Conservation (phyloP, 2,113 vertebrate genomes). For the Nesoenas mayeri region DNA sequence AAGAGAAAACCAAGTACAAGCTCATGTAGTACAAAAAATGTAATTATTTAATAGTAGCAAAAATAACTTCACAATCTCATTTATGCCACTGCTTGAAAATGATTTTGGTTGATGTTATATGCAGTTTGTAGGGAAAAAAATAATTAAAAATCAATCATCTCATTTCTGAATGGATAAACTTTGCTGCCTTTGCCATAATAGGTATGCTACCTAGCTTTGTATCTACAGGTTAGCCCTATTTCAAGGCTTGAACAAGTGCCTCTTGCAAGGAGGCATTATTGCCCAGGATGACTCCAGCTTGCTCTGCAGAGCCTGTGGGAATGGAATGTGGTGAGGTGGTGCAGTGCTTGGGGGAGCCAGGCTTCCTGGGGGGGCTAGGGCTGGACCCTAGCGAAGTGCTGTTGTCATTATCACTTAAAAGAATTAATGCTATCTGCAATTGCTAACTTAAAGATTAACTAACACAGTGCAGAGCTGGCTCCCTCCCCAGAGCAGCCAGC, state of each 20-base stretch:
- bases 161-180: not conserved
- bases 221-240: not conserved
- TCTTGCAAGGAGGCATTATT: too few relatives aligned
- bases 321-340: not conserved
- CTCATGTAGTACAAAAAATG: not conserved
- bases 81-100: not conserved
- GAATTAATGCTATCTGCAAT: too few relatives aligned
- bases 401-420: too few relatives aligned
- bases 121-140: not conserved
- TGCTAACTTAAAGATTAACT: too few relatives aligned
- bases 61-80: not conserved
- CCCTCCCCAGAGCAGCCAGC: not conserved
- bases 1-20: not conserved
- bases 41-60: not conserved
- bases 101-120: not conserved
- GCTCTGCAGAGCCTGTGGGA: not conserved
- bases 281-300: not conserved
- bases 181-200: not conserved
- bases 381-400: fast-evolving
- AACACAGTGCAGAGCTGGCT: fast-evolving
- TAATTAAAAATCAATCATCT: not conserved
- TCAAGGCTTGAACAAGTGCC: not conserved
- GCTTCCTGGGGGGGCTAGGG: fast-evolving
- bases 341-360: not conserved
- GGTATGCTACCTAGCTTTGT: not conserved